Evolutionary conservation across 1,140 invertebrate species (phyloP).

Genomic region (Sitobion miscanthi): DNA sequence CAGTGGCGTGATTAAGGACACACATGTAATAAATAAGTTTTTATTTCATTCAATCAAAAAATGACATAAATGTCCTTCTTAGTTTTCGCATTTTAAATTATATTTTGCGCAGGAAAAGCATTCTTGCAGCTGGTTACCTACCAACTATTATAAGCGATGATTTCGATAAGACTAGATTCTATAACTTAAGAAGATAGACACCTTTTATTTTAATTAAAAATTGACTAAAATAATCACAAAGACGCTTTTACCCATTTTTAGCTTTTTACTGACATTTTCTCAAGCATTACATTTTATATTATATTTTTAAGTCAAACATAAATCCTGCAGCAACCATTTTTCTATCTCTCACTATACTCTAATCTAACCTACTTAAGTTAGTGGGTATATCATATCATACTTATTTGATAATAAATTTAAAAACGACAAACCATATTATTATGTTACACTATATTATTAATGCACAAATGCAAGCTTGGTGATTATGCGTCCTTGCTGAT

Average conservation of each 20-base stretch:
- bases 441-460: background rate
- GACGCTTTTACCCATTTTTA: background rate
- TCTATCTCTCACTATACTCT: background rate
- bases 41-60: background rate
- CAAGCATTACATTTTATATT: background rate
- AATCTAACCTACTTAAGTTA: too few relatives aligned
- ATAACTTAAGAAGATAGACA: background rate
- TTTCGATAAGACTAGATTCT: background rate
- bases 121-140: background rate
- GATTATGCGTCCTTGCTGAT: constrained; percentile 26
- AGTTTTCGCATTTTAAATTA: background rate
- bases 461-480: background rate
- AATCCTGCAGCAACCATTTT: background rate
- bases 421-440: background rate
- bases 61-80: constrained; percentile 17
- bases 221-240: background rate
- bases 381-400: background rate
- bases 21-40: background rate
- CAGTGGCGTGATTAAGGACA: background rate
- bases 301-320: background rate
- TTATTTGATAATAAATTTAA: background rate
- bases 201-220: background rate
- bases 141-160: background rate
- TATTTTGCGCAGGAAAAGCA: background rate
- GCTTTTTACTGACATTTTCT: background rate